Conservation (phyloP, 2,797 vertebrate genomes). For the Natrix natrix region DNA sequence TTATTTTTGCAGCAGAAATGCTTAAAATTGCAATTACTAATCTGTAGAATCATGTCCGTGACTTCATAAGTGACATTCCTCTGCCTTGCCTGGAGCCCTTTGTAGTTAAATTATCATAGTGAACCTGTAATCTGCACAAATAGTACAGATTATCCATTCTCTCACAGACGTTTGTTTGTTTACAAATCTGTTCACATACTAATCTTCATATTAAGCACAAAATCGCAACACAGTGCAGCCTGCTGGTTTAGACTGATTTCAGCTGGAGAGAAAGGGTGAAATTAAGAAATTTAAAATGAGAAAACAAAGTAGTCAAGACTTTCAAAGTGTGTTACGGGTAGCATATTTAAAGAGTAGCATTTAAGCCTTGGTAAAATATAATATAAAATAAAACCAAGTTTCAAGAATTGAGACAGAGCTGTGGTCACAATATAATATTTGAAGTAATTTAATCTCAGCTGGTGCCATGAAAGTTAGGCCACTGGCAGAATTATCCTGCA, state of each 20-base stretch:
- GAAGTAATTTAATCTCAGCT: not conserved
- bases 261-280: not conserved
- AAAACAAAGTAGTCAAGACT: not conserved
- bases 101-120: not conserved
- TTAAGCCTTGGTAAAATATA: not conserved
- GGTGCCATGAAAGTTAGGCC: not conserved
- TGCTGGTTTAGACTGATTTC: not conserved
- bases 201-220: not conserved
- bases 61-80: not conserved
- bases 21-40: not conserved
- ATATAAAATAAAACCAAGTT: not conserved
- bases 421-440: not conserved
- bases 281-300: not conserved
- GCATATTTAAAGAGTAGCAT: not conserved
- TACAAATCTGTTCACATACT: not conserved
- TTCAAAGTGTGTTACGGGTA: not conserved
- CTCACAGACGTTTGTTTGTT: not conserved
- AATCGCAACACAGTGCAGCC: not conserved
- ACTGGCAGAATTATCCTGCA: not conserved
- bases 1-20: not conserved
- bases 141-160: not conserved
- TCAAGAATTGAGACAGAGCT: not conserved
- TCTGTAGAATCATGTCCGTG: not conserved
- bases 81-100: not conserved
- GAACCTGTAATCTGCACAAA: not conserved